phyloP scores from a whole-genome alignment of 30 jellyfish, hydroid and myxozoan species.

The Pelagia noctiluca region DNA sequence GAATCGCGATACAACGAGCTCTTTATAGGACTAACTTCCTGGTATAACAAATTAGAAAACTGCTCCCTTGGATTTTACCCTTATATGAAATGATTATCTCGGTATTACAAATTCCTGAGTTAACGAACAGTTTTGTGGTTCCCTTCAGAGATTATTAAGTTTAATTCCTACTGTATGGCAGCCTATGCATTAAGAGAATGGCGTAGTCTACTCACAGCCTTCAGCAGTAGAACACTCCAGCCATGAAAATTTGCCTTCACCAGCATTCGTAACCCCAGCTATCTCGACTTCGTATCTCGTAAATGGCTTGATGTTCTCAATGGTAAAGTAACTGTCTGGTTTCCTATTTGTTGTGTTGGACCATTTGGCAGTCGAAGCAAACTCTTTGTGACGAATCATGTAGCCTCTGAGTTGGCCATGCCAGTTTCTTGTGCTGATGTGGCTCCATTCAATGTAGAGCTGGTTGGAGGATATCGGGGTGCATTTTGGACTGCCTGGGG shows the following conservation, averaged over 20 bases:
- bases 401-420: constrained; percentile 19
- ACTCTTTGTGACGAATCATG: not conserved
- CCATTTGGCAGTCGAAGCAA: not conserved
- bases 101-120: no score
- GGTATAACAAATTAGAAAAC: no score
- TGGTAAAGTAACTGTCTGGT: not conserved
- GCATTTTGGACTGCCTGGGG: constrained; percentile 13
- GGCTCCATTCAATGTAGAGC: constrained; percentile 3
- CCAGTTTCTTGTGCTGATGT: not conserved
- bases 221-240: constrained; percentile 42
- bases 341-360: not conserved
- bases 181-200: not conserved
- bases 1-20: no score
- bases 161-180: not conserved
- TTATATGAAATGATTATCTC: no score
- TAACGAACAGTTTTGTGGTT: no score
- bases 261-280: constrained; percentile 49
- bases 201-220: constrained; percentile 30
- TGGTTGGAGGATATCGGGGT: not conserved
- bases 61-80: no score
- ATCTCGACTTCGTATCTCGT: constrained; percentile 48
- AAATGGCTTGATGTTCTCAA: not conserved
- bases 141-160: no score
- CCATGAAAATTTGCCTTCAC: constrained; percentile 60
- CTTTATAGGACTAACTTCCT: no score